Conservation (phyloP, 2,797 vertebrate species). For the Lerista edwardsae region DNA sequence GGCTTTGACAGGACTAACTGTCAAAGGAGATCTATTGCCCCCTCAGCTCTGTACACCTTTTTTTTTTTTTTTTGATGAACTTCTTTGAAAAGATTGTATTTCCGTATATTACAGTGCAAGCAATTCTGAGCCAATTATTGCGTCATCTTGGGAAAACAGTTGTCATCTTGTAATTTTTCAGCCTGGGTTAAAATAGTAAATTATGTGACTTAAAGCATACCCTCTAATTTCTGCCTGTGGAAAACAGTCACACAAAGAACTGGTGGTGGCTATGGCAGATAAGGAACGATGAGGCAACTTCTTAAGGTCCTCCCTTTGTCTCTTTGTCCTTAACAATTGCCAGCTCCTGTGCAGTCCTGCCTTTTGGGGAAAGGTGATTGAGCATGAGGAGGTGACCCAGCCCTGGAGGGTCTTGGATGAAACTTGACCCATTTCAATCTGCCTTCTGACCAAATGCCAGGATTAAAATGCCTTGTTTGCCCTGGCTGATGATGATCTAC, state of each 20-base stretch:
- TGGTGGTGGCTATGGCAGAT: background rate
- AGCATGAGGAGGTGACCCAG: too few species aligned
- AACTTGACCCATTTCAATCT: too few species aligned
- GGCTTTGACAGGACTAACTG: fast-evolving
- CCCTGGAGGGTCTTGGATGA: too few species aligned
- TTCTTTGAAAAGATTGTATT: background rate
- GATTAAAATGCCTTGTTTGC: too few species aligned
- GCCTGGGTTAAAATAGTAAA: background rate
- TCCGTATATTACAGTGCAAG: background rate
- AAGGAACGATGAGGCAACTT: background rate
- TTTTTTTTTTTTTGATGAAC: background rate
- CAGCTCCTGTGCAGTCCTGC: too few species aligned
- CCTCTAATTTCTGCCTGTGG: background rate
- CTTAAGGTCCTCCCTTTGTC: too few species aligned
- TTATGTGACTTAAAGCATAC: background rate
- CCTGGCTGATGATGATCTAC: too few species aligned
- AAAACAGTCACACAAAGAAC: background rate
- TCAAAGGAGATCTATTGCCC: background rate
- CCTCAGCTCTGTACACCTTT: background rate
- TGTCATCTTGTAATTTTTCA: background rate
- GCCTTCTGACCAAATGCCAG: too few species aligned
- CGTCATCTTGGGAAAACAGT: background rate
- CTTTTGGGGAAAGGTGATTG: too few species aligned
- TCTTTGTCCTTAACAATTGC: too few species aligned
- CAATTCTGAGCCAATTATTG: background rate